Evolutionary conservation across 2,888 invertebrate genomes (phyloP), one percentile per base, ranked within the genome.

Genomic region (Agelastica alni): DNA sequence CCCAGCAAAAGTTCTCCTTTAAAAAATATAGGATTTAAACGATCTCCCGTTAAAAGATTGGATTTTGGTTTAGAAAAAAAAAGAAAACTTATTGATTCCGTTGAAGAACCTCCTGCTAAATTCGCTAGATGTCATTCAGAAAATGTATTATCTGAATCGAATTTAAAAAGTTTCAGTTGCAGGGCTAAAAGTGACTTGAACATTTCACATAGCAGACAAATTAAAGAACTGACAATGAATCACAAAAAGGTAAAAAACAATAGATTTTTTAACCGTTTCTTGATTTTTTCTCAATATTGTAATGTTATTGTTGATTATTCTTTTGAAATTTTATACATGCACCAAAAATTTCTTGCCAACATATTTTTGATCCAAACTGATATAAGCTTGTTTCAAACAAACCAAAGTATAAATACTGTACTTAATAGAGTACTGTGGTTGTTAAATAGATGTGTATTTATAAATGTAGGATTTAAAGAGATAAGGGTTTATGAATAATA

Each of bases 191-290:
- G 66, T 31, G 66, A 68, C 4, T 22, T 61, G 26, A 60, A 42
- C 42, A 14, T 63, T n/a, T 57, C 57, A 4, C 36, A 56, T 14
- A 62, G 48, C 42, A 55, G 51, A 26, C 55, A 49, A 22, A 58
- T 76, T 32, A 73, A 73, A 1, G 85, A 85, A 61, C 71, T 87
- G 42, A 85, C 82, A 63, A 85, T 84, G 48, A 75, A 78, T 20
- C 83, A 86, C 70, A 85, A 84, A 71, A 85, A 86, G 83, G 87
- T 85, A 66, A 64, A 65, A n/a, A n/a, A n/a, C n/a, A n/a, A n/a
- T n/a, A n/a, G n/a, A n/a, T n/a, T n/a, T n/a, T n/a, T n/a, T n/a
- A n/a, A n/a, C n/a, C n/a, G n/a, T n/a, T n/a, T n/a, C n/a, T n/a
- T n/a, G n/a, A n/a, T n/a, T n/a, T n/a, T n/a, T n/a, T n/a, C n/a